Evolutionary conservation across 2,888 invertebrate species (phyloP).

Genomic region (Neoaliturus tenellus): DNA sequence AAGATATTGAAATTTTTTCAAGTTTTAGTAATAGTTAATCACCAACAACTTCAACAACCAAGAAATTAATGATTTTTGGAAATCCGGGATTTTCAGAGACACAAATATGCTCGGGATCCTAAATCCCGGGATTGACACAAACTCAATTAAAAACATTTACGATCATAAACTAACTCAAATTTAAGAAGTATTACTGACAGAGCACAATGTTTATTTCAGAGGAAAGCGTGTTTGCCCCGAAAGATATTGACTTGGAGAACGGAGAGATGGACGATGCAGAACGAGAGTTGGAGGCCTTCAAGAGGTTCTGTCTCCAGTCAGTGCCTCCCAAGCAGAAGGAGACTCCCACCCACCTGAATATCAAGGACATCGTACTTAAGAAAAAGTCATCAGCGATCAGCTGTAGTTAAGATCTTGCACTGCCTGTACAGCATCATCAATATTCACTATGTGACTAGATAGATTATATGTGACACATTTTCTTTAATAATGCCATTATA

Average conservation of each 20-base stretch:
- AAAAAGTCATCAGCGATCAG: conserved; percentile 73
- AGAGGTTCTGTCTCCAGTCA: conserved; percentile 90
- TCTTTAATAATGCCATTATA: conserved; percentile 49
- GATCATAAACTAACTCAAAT: no score
- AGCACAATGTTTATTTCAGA: conserved; percentile 20
- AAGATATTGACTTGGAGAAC: conserved; percentile 85
- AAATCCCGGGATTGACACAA: no score
- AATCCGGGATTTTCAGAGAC: no score
- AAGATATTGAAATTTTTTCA: no score
- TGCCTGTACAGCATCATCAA: conserved; percentile 52
- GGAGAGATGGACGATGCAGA: conserved; percentile 88
- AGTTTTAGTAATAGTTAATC: no score
- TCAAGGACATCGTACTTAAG: conserved; percentile 85
- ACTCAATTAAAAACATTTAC: no score
- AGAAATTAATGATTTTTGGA: neutral
- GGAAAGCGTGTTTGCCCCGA: conserved; percentile 87
- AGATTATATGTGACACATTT: conserved; percentile 47
- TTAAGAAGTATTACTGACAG: no score
- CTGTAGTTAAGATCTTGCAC: conserved; percentile 61
- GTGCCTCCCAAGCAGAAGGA: conserved; percentile 86
- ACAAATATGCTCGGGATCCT: no score
- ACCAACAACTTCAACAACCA: no score
- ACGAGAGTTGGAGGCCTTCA: conserved; percentile 90
- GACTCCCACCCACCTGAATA: conserved; percentile 86
- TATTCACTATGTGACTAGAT: conserved; percentile 44